Evolutionary conservation across 2,113 vertebrate genomes (phyloP), one percentile per base, ranked within the genome.

Genomic region (Otus sunia): DNA sequence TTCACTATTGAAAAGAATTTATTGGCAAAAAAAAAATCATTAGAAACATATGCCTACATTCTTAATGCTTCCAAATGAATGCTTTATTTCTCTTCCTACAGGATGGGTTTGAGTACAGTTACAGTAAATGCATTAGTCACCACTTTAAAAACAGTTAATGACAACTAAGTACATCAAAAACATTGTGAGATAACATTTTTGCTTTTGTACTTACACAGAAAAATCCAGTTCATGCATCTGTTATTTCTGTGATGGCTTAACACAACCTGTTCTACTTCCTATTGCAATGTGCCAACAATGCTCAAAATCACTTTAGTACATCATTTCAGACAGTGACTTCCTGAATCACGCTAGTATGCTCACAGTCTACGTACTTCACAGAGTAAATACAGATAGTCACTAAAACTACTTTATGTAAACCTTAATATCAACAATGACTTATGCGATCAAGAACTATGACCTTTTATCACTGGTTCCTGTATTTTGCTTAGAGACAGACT

Each of bases 131-230:
- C 41, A 82, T 71, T 86, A 79, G 47, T 59, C 72, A 78, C 22
- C 39, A 50, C 22, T 89, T 95, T 45, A 95, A 81, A 93, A 93
- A 71, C 47, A 88, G 32, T 90, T 94, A 92, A 86, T 8, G 45
- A 72, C 32, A 78, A 80, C 21, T n/a, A 91, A 89, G 23, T 26
- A 81, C 50, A 95, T 63, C 2, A 76, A 45, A 79, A 90, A 67
- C 45, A 58, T 27, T n/a, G 64, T 60, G 47, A 95, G 18, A 67
- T 67, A 69, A 78, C 62, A 87, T 37, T 95, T 96, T 86, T 69
- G 49, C 34, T 86, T 81, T 75, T 92, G 32, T 60, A 94, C 34
- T 88, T 79, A 60, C 4, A 71, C 52, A 74, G 55, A 86, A 97
- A 97, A 92, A 78, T 41, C 39, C 32, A 90, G 63, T 55, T 90